phyloP scores from a whole-genome alignment of 2,888 invertebrate species.

The Clivina fossor region DNA sequence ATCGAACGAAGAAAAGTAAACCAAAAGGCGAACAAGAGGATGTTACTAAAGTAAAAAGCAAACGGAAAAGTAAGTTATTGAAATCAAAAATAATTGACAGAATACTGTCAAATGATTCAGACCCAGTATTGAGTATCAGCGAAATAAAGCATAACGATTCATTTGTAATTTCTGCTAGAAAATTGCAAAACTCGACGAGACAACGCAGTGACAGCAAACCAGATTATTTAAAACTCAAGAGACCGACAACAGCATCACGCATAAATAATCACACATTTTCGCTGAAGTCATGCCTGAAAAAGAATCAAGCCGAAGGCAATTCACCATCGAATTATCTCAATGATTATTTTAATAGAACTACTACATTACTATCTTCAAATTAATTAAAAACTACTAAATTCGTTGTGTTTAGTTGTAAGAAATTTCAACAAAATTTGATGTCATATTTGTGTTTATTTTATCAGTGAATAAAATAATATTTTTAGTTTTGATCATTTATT shows the following conservation, averaged over 20 bases:
- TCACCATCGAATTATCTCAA: background rate
- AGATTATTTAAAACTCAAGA: slow-evolving; percentile 17
- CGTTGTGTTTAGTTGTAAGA: too few relatives aligned
- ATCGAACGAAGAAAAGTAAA: slow-evolving; percentile 11
- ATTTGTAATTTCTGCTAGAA: slow-evolving; percentile 32
- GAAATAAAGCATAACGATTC: slow-evolving; percentile 34
- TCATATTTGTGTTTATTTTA: background rate
- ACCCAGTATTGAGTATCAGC: slow-evolving; percentile 14
- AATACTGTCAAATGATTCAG: slow-evolving; percentile 23
- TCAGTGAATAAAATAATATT: background rate
- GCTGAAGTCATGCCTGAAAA: slow-evolving; percentile 28
- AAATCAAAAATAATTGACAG: slow-evolving; percentile 14
- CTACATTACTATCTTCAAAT: too few relatives aligned
- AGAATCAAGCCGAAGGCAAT: slow-evolving; percentile 11
- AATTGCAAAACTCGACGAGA: slow-evolving; percentile 25
- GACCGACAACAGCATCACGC: slow-evolving; percentile 10
- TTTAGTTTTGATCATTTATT: background rate
- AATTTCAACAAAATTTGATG: too few relatives aligned
- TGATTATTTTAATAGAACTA: too few relatives aligned
- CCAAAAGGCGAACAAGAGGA: slow-evolving; percentile 12
- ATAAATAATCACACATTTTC: slow-evolving; percentile 2
- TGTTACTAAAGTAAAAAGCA: slow-evolving; percentile 15
- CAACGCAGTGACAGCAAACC: slow-evolving; percentile 15
- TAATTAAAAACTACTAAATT: too few relatives aligned
- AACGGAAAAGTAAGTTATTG: slow-evolving; percentile 18